Conservation (phyloP, 2,888 invertebrate genomes). For the Acrobasis suavella region DNA sequence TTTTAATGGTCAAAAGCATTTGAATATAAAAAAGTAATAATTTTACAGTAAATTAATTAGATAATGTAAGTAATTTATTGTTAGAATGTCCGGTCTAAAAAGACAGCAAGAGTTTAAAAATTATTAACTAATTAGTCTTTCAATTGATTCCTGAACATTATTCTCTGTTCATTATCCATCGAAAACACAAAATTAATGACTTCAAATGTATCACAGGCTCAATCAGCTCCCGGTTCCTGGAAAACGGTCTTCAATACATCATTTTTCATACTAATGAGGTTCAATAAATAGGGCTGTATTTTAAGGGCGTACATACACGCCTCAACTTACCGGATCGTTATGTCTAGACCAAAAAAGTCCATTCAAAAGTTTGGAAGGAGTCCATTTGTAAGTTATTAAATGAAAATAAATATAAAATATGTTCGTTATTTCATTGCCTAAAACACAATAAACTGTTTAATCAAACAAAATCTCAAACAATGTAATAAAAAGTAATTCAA, state of each 20-base stretch:
- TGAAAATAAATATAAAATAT: too few relatives aligned
- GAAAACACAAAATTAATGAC: slow-evolving; percentile 4
- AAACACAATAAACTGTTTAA: too few relatives aligned
- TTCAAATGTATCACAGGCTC: background rate
- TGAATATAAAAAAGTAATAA: background rate
- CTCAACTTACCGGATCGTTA: background rate
- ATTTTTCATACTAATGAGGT: background rate
- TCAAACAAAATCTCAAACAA: too few relatives aligned
- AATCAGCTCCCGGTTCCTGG: slow-evolving; percentile 1
- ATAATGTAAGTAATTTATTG: background rate
- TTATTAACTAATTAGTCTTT: slow-evolving; percentile 6
- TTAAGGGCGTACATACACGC: background rate
- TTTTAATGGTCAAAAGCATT: too few relatives aligned
- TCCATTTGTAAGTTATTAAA: too few relatives aligned
- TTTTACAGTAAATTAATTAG: background rate
- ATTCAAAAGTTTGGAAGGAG: too few relatives aligned
- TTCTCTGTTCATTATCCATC: background rate
- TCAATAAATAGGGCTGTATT: background rate
- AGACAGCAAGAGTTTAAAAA: background rate
- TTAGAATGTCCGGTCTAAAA: background rate
- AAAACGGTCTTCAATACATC: background rate
- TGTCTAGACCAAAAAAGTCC: too few relatives aligned
- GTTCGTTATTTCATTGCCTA: too few relatives aligned
- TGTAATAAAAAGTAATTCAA: too few relatives aligned
- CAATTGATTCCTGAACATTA: slow-evolving; percentile 17